Evolutionary conservation across 2,888 invertebrate species (phyloP), one percentile per base, ranked within the genome.

Genomic region (Julus scanicus): DNA sequence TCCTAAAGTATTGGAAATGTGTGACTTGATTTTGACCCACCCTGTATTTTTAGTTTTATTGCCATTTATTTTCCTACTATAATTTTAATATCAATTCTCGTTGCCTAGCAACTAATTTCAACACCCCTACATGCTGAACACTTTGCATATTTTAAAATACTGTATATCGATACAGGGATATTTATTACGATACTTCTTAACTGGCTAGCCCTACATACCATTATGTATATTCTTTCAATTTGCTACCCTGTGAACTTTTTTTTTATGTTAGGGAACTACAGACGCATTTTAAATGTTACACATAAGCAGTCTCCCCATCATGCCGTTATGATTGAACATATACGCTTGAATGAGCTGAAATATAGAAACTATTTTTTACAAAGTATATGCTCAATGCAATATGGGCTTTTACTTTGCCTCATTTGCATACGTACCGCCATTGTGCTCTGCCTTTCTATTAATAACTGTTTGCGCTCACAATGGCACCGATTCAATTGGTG

Each of bases 301-400:
- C 57, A 6, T 6, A 71, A 29, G 71, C 71, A 71, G 71, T 71
- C 71, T 71, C 71, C 71, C 71, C 71, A 71, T 71, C 20, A 71
- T 9, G 29, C 71, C 29, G 71, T 71, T 71, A 71, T 71, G 71
- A 71, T 71, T 71, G 71, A 71, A 71, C 29, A 71, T 71, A 71
- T 71, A 20, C 71, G 71, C 71, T 11, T 71, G 71, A 71, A 71
- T 71, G 71, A 20, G 20, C 71, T 71, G 71, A 71, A 71, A 71
- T 71, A 71, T 71, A 71, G 71, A 71, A 71, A 71, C 71, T 71
- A 20, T 63, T 71, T 71, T 63, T 57, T 57, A 57, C 57, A 57
- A 57, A n/a, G 57, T 57, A 17, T 44, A 71, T 71, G 29, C 71
- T 71, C n/a, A 71, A 71, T 71, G 71, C 71, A 71, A 71, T 71